phyloP scores from a whole-genome alignment of 1,140 invertebrate genomes.

The Drosophila nannoptera region DNA sequence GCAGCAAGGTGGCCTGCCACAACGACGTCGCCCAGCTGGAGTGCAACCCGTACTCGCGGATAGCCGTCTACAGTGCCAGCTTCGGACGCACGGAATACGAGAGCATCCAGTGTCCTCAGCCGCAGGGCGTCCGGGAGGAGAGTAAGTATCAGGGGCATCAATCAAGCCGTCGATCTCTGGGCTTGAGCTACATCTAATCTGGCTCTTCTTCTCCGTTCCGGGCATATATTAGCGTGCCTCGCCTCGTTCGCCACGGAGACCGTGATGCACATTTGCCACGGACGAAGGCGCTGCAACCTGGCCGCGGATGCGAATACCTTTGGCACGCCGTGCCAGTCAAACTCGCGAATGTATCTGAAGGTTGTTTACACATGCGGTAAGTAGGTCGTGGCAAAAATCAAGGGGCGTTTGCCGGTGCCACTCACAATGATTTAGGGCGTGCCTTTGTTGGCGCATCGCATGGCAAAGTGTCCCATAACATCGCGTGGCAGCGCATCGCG shows the following conservation, averaged over 20 bases:
- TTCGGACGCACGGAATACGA: slow-evolving; percentile 94
- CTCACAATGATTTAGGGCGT: slow-evolving; percentile 33
- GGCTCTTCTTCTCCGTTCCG: slow-evolving; percentile 3
- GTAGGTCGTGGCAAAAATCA: slow-evolving; percentile 75
- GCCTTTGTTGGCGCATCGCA: slow-evolving; percentile 39
- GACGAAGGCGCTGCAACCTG: slow-evolving; percentile 89
- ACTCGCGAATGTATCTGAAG: slow-evolving; percentile 93
- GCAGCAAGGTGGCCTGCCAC: slow-evolving; percentile 93
- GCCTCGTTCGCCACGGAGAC: slow-evolving; percentile 92
- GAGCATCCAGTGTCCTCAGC: slow-evolving; percentile 92
- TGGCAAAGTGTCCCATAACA: not conserved
- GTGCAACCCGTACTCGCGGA: slow-evolving; percentile 89
- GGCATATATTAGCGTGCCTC: slow-evolving; percentile 86
- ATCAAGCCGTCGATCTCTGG: slow-evolving; percentile 19
- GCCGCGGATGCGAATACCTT: slow-evolving; percentile 91
- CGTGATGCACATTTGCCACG: slow-evolving; percentile 93
- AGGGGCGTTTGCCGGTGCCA: slow-evolving; percentile 30
- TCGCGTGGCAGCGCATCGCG: slow-evolving; percentile 10
- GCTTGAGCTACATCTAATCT: slow-evolving; percentile 2
- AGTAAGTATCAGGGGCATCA: slow-evolving; percentile 81
- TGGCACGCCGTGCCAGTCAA: slow-evolving; percentile 89
- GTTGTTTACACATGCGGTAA: slow-evolving; percentile 96
- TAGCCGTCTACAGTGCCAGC: slow-evolving; percentile 93
- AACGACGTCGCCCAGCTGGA: slow-evolving; percentile 90
- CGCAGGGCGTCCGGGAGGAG: slow-evolving; percentile 90